Percentiles rank a stretch among this genome's conserved stretches.
Evolutionary conservation across 2,113 vertebrate genomes (phyloP).

Genomic region (Aegotheles bennettii): DNA sequence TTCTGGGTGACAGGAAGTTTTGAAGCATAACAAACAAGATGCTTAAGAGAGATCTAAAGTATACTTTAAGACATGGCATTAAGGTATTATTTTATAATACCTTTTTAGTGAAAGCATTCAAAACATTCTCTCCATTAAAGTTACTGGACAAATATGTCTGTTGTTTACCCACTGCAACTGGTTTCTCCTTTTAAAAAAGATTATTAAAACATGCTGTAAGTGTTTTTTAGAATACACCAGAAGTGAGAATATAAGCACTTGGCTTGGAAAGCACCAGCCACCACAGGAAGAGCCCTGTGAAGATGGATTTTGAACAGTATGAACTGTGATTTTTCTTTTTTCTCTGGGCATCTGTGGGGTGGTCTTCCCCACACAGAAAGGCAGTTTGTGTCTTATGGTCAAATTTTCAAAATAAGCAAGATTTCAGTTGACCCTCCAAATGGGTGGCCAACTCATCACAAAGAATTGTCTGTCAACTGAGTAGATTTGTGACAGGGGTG

Average conservation of each 20-base stretch:
- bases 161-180: background rate
- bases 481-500: slow-evolving; percentile 63
- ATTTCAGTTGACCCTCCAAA: slow-evolving; percentile 59
- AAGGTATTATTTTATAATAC: slow-evolving; percentile 22
- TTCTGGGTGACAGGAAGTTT: slow-evolving; percentile 22
- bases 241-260: background rate
- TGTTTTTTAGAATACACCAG: background rate
- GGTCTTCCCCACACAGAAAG: background rate
- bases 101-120: background rate
- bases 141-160: background rate
- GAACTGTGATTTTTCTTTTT: background rate
- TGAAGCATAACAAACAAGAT: slow-evolving; percentile 26
- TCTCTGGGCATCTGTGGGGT: background rate
- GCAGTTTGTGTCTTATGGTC: slow-evolving; percentile 46
- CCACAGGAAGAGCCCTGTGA: background rate
- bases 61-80: background rate
- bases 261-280: background rate
- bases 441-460: slow-evolving; percentile 65
- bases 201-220: background rate
- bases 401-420: slow-evolving; percentile 42
- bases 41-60: background rate
- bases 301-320: background rate
- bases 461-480: slow-evolving; percentile 60
- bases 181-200: background rate
- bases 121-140: background rate